Percentiles rank a stretch among this genome's conserved stretches.
phyloP scores from a whole-genome alignment of 1,140 invertebrate genomes.

The Pogonomyrmex californicus region DNA sequence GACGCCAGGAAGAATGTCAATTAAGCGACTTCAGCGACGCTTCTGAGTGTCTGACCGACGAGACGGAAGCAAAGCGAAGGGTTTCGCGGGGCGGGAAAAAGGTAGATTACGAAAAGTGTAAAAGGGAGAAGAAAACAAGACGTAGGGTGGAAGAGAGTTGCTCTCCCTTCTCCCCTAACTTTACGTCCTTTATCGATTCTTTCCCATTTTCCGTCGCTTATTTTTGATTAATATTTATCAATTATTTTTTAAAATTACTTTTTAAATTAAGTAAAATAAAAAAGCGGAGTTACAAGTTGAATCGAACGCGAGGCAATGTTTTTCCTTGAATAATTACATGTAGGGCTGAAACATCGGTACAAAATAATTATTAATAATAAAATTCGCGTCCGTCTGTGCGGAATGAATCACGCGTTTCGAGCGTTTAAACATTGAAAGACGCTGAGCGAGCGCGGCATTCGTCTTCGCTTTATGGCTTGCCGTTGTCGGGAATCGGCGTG shows the following conservation, averaged over 20 bases:
- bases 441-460: conserved; percentile 77
- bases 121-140: background rate
- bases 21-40: conserved; percentile 64
- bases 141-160: background rate
- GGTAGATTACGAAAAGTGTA: conserved; percentile 13
- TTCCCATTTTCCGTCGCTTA: background rate
- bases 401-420: background rate
- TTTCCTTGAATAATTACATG: background rate
- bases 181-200: conserved; percentile 29
- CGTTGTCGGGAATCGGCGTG: conserved; percentile 64
- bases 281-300: background rate
- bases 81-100: background rate
- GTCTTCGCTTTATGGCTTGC: conserved; percentile 54
- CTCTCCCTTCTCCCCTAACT: conserved; percentile 7
- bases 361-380: conserved; percentile 4
- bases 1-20: conserved; percentile 64
- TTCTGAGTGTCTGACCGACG: conserved; percentile 45
- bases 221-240: conserved; percentile 4
- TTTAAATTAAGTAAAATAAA: background rate
- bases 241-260: background rate
- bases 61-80: background rate
- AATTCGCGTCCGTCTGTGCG: background rate
- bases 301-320: background rate
- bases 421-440: conserved; percentile 67
- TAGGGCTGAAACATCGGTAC: background rate